Evolutionary conservation across 2,888 invertebrate genomes (phyloP), one percentile per base, ranked within the genome.

Genomic region (Calephelis perditalis): DNA sequence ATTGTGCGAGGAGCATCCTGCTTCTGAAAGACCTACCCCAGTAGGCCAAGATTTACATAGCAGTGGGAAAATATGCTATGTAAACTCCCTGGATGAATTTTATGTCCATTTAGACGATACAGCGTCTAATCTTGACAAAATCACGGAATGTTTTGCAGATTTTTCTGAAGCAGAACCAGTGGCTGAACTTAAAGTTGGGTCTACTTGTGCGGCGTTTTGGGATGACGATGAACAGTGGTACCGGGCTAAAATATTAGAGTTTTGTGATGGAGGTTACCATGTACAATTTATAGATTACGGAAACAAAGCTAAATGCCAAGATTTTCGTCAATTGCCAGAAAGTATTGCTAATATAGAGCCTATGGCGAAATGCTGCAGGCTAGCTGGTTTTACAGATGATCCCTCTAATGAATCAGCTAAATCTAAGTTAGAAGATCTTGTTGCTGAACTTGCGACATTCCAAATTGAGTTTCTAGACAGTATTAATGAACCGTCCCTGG

Each of bases 281-380:
- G 93, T 94, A 0, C 82, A 92, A 61, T 95, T 94, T 69, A 91
- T 95, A 26, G 95, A 95, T 78, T 95, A 93, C 70, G 95, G 95
- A 1, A 94, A 94, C 72, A 92, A 93, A 56, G 92, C 94, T 7
- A 86, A 91, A 56, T 92, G 93, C 61, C 90, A 87, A 59, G 92
- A 92, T 66, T 87, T 94, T 60, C 90, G 92, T 60, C 86, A 86
- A 60, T 84, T 95, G 43, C 94, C 95, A 0, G 91, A 92, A 65
- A 92, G 93, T 58, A 73, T 95, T 0, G 81, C 89, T 0, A 71
- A 80, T 11, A 88, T 92, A 54, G 92, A 93, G 56, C 91, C 93
- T 0, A 77, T 94, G 58, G 94, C 94, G 0, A 92, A 92, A 68
- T 93, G 94, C 72, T 94, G 94, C 69, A 85, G 91, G 8, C 75